These are phyloP conservation scores for Brachionus sp. DNA, from an alignment of 1,140 invertebrate genomes.

Conservation along the genomic window DNA sequence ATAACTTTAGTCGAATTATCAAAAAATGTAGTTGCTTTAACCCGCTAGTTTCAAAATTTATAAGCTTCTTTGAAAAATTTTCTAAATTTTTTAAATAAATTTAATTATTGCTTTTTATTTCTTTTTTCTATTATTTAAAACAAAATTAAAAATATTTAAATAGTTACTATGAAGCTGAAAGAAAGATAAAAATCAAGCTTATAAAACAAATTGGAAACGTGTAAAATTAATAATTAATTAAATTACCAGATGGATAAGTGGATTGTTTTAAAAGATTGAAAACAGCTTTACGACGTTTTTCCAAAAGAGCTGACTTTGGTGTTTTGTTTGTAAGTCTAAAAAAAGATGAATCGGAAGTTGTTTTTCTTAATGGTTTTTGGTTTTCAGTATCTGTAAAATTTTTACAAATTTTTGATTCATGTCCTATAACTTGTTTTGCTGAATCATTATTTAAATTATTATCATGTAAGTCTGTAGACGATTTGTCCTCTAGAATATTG, in stretches of 20 bases:
- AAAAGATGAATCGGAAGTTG: background rate
- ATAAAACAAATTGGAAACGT: too few relatives aligned
- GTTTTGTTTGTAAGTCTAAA: slow-evolving; percentile 6
- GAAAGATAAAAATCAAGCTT: too few relatives aligned
- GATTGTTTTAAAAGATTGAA: slow-evolving; percentile 7
- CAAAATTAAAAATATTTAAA: too few relatives aligned
- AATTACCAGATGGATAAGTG: slow-evolving; percentile 34
- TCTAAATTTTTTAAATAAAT: too few relatives aligned
- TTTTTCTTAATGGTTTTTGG: background rate
- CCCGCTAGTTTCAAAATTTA: too few relatives aligned
- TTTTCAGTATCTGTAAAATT: slow-evolving; percentile 9
- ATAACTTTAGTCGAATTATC: too few relatives aligned
- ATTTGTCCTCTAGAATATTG: background rate
- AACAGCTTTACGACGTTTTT: slow-evolving; percentile 22
- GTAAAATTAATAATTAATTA: background rate
- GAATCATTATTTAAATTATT: background rate
- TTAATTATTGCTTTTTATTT: too few relatives aligned
- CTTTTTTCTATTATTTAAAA: too few relatives aligned
- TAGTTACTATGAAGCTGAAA: too few relatives aligned
- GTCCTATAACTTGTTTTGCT: background rate
- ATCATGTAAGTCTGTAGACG: background rate
- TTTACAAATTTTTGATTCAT: background rate
- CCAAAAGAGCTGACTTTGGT: slow-evolving; percentile 33
- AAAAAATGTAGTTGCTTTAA: too few relatives aligned
- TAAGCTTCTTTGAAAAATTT: too few relatives aligned